A percentile compares a stretch with the other conserved stretches of the same genome.
Conservation (phyloP, 2,113 vertebrate genomes). For the Romanogobio albipinnatus region DNA sequence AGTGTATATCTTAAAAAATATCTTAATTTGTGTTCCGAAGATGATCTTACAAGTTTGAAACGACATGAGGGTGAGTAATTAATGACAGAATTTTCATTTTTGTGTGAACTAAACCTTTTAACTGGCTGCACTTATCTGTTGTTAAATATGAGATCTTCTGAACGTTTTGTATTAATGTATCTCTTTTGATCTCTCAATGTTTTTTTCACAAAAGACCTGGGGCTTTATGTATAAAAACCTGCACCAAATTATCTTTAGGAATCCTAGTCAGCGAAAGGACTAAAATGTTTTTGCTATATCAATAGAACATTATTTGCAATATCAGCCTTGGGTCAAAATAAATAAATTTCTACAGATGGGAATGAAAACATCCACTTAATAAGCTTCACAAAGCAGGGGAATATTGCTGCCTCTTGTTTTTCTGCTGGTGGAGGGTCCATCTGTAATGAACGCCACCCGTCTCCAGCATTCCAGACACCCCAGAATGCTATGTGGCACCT, state of each 20-base stretch:
- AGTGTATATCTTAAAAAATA: too few species aligned
- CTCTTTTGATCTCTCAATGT: neutral
- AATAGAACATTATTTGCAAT: neutral
- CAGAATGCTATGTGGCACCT: slow-evolving; percentile 48
- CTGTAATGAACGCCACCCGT: slow-evolving; percentile 11
- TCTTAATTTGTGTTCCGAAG: too few species aligned
- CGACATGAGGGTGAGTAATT: too few species aligned
- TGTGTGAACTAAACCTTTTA: too few species aligned
- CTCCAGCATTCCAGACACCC: slow-evolving; percentile 38
- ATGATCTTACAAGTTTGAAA: too few species aligned
- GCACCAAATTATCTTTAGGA: neutral
- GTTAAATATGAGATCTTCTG: neutral
- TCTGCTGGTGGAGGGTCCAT: neutral
- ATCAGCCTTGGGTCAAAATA: neutral
- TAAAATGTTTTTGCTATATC: neutral
- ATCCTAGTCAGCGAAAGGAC: neutral
- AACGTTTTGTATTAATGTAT: neutral
- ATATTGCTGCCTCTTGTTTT: neutral
- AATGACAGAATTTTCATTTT: too few species aligned
- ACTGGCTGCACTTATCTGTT: neutral
- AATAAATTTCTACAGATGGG: neutral
- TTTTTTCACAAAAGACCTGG: neutral
- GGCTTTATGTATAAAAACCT: neutral
- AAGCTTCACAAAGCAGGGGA: neutral
- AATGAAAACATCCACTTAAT: neutral